Evolutionary conservation across 2,113 vertebrate species (phyloP).

Genomic region (Saguinus imperator): DNA sequence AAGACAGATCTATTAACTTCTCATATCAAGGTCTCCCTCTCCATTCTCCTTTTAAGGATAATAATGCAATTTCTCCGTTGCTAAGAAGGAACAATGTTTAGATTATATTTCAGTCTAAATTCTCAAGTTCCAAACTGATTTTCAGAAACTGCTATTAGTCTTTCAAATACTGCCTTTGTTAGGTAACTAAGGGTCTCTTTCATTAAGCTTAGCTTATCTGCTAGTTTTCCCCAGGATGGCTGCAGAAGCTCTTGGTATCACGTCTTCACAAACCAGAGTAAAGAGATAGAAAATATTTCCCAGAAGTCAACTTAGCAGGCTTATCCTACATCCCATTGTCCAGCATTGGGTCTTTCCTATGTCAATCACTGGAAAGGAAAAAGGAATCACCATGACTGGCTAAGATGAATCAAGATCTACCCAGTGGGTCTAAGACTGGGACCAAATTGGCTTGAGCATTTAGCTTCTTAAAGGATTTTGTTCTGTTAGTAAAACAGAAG

Average conservation of each 20-base stretch:
- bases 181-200: neutral
- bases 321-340: neutral
- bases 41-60: neutral
- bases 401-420: neutral
- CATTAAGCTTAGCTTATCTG: neutral
- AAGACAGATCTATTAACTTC: neutral
- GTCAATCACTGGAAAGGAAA: neutral
- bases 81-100: neutral
- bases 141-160: neutral
- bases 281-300: neutral
- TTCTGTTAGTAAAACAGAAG: neutral
- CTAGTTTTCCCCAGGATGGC: neutral
- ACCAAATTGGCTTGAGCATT: neutral
- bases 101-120: neutral
- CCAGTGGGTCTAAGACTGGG: neutral
- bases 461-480: neutral
- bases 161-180: constrained; percentile 12
- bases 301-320: neutral
- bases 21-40: neutral
- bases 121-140: neutral
- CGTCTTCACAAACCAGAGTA: neutral
- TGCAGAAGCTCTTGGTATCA: neutral
- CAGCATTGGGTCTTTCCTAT: neutral
- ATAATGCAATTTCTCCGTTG: neutral
- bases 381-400: neutral